Base-by-base conservation (phyloP, 2,113 vertebrate genomes). In the Sturnus vulgaris region DNA sequence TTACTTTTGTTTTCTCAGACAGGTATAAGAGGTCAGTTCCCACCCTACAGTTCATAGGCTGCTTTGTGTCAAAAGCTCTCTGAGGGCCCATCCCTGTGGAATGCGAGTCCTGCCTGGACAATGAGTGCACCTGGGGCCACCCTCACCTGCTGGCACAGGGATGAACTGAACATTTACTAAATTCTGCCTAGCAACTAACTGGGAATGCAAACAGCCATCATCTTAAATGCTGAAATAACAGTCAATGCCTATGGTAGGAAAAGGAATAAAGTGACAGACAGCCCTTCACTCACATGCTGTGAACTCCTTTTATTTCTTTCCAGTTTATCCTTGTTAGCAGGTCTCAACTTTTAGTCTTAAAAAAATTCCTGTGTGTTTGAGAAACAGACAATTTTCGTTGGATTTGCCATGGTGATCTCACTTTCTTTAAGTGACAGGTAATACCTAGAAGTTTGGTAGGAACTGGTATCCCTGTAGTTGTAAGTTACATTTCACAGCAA, bases 21-120 rank as follows among this genome's bases (percentile, higher is more conserved):
- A 14, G 28, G 10, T 42, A 1, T 4, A 19, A 22, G 17, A 49
- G 14, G 18, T 10, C 1, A 0, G 7, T 12, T 59, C 61, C 55
- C 4, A 47, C 15, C 28, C 10, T 6, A 22, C 11, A 7, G 11
- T 14, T 52, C 4, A 3, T 0, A 0, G 7, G 4, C 20, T 50
- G 39, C 52, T 76, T 52, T 30, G 4, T 2, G 2, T 2, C 17
- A 16, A 30, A 28, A 37, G 10, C 24, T n/a, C 61, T 7, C 5
- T 0, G 1, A 49, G 11, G 12, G 12, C 18, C 9, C 12, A 15
- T 3, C 25, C 15, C 33, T 24, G 39, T 25, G 11, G 10, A 2
- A 37, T 37, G 40, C 2, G 12, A 85, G 7, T 20, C 25, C 0
- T 0, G 22, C 16, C n/a, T 5, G 13, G 16, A 22, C 9, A 3